Percentiles rank a stretch among this genome's conserved stretches.
phyloP scores from a whole-genome alignment of 2,113 vertebrate species.

The Spermophilus dauricus region DNA sequence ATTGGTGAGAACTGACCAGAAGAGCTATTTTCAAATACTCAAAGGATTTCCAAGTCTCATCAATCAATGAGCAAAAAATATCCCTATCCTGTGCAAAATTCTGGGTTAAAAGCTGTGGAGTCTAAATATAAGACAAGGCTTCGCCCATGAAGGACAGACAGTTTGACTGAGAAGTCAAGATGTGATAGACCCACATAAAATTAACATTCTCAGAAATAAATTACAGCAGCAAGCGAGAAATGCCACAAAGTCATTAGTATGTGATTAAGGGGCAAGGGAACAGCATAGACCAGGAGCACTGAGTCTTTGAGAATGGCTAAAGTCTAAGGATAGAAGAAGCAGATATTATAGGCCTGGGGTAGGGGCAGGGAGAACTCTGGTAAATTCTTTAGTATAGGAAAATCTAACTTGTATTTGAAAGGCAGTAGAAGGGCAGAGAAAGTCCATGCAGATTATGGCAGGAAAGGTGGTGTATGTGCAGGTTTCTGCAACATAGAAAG shows the following conservation, averaged over 20 bases:
- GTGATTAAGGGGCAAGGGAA: background rate
- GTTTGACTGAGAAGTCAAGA: background rate
- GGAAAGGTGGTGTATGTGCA: background rate
- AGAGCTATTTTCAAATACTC: background rate
- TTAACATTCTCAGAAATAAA: background rate
- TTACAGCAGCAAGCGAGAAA: background rate
- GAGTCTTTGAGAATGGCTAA: background rate
- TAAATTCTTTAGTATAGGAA: background rate
- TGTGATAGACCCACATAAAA: background rate
- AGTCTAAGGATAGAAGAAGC: background rate
- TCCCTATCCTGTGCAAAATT: background rate
- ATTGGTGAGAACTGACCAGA: background rate
- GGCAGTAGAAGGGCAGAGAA: background rate
- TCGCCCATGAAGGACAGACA: background rate
- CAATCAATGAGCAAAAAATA: background rate
- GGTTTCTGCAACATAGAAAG: background rate
- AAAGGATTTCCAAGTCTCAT: background rate
- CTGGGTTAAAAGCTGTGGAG: background rate
- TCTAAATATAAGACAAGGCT: slow-evolving; percentile 35
- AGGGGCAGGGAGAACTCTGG: background rate
- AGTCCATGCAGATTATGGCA: background rate
- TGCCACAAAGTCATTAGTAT: background rate
- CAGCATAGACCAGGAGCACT: background rate
- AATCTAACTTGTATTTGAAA: slow-evolving; percentile 11
- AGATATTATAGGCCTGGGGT: background rate